Base-by-base conservation (phyloP, 1,140 invertebrate species). In the Leguminivora glycinivorella region DNA sequence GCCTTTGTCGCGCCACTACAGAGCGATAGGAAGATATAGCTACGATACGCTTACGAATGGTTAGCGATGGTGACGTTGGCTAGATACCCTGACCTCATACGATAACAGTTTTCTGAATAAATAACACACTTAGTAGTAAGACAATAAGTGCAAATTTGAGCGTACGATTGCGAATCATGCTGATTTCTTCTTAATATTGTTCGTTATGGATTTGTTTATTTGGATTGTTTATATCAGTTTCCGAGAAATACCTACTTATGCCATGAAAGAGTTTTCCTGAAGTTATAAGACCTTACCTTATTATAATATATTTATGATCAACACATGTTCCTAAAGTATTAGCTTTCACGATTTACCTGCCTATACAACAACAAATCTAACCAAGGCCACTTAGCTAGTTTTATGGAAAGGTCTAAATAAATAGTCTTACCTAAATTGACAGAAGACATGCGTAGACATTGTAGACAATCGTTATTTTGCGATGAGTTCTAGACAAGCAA, bases 81-180 rank as follows among this genome's bases (percentile, higher is more conserved):
- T n/a, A n/a, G n/a, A n/a, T n/a, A n/a, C n/a, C n/a, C n/a, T 63
- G 58, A 63, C 58, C 58, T 63, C 26, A 31, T 17, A 17, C 58
- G 58, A 63, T 63, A 63, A 63, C n/a, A 26, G 22, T 58, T 26
- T 5, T 2, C 26, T 29, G 12, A 31, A 31, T 25, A 17, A 63
- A n/a, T 63, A 25, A 10, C 4, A 34, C 26, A 12, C 9, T 31
- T 63, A 29, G 25, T 5, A 17, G 26, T 29, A 52, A 52, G 26
- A 25, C 5, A 31, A 63, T 63, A 63, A 22, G 58, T 17, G 26
- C 26, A 17, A 19, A 63, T 29, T 63, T 10, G 17, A 34, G 17
- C 14, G 26, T 31, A 31, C 14, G n/a, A 22, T 43, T 52, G 47
- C 17, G 1, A 5, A 5, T 43, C 40, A 43, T 43, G 40, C n/a